Percentiles rank a stretch among this genome's conserved stretches.
These are phyloP conservation scores for Exephanes ischioxanthus DNA, from an alignment of 2,888 invertebrate species.

Conservation along the genomic window DNA sequence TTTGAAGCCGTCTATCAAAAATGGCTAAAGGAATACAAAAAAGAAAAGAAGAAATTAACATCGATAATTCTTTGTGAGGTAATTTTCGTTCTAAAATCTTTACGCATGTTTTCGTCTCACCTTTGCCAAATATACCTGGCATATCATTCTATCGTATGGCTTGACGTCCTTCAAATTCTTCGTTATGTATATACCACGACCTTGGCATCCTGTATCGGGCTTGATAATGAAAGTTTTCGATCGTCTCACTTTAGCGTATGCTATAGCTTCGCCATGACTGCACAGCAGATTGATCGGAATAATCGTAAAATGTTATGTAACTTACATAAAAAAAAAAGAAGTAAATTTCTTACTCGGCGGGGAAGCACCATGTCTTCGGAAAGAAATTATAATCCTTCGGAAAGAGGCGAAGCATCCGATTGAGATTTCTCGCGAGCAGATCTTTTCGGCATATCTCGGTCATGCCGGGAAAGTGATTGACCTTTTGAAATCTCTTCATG, in stretches of 20 bases:
- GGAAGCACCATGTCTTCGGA: constrained; percentile 97
- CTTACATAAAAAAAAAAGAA: constrained; percentile 7
- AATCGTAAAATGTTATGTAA: constrained; percentile 12
- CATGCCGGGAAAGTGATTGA: constrained; percentile 98
- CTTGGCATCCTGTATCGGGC: constrained; percentile 96
- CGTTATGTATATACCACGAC: constrained; percentile 95
- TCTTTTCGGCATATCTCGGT: constrained; percentile 96
- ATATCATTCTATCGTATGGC: constrained; percentile 93
- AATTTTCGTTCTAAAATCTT: not conserved
- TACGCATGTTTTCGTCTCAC: constrained; percentile 83
- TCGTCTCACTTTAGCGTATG: constrained; percentile 90
- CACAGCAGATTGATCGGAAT: constrained; percentile 60
- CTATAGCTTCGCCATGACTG: constrained; percentile 91
- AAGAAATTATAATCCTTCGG: constrained; percentile 96
- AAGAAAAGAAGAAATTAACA: constrained; percentile 39
- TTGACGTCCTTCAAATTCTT: constrained; percentile 93
- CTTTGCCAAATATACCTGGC: constrained; percentile 91
- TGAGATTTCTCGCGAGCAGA: constrained; percentile 94
- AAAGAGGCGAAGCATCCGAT: constrained; percentile 94
- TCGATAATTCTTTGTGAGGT: not conserved
- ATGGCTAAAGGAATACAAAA: constrained; percentile 87
- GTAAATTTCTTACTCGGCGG: constrained; percentile 90
- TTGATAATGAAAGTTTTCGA: constrained; percentile 95
- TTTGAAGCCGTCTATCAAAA: constrained; percentile 96
- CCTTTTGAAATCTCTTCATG: constrained; percentile 96